Evolutionary conservation across 2,113 vertebrate species (phyloP).

Genomic region (Ia io): DNA sequence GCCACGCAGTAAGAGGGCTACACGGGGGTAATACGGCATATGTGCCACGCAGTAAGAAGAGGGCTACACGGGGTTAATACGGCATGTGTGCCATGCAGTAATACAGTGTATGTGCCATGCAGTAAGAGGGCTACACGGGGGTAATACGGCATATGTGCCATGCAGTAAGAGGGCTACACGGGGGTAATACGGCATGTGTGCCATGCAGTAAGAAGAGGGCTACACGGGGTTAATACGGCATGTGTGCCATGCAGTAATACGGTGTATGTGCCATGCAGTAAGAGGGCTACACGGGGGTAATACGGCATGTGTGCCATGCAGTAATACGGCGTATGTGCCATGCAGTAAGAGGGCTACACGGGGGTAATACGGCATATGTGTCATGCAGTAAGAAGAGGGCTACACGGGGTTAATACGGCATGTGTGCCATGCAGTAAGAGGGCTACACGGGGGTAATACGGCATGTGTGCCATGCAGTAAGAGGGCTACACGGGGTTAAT

Average conservation of each 20-base stretch:
- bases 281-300: background rate
- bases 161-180: background rate
- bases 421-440: background rate
- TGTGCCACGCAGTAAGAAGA: background rate
- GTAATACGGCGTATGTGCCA: too few species aligned
- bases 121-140: background rate
- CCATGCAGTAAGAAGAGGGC: too few species aligned
- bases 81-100: background rate
- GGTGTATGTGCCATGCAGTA: too few species aligned
- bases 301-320: too few species aligned
- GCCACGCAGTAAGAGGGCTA: background rate
- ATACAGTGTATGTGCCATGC: too few species aligned
- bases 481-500: background rate
- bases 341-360: background rate
- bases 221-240: too few species aligned
- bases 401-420: too few species aligned
- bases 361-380: background rate
- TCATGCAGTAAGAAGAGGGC: too few species aligned
- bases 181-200: background rate
- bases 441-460: background rate
- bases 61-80: background rate
- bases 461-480: background rate
- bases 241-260: background rate
- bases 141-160: background rate
- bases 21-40: background rate